These are phyloP conservation scores for Hypotaenidia philippensis DNA, from an alignment of 2,797 vertebrate genomes.

Conservation along the genomic window DNA sequence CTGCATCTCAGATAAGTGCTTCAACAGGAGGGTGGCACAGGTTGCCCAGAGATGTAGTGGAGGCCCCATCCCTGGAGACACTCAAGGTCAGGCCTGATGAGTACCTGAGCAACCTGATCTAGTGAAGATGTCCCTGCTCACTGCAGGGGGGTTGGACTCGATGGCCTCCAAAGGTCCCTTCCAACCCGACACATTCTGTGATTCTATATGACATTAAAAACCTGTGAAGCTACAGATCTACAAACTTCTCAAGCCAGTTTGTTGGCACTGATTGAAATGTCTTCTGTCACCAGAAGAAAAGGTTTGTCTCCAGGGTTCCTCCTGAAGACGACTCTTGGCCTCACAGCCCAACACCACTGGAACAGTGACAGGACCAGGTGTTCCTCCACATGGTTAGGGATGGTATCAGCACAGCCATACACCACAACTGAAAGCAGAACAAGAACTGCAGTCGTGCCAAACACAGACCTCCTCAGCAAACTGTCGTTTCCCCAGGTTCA, in stretches of 20 bases:
- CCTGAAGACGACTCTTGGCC: neutral
- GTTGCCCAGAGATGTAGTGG: too few species aligned
- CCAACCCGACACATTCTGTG: too few species aligned
- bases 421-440: neutral
- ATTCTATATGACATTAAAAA: too few species aligned
- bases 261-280: neutral
- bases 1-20: too few species aligned
- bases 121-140: too few species aligned
- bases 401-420: constrained; percentile 6
- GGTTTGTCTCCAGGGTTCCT: neutral
- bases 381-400: neutral
- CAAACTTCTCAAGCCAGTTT: neutral
- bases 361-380: neutral
- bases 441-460: neutral
- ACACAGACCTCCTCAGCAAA: neutral
- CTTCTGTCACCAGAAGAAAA: neutral
- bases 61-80: too few species aligned
- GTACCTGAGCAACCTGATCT: too few species aligned
- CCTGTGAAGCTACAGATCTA: neutral
- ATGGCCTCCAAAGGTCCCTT: too few species aligned
- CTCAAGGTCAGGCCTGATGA: too few species aligned
- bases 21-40: too few species aligned
- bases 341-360: neutral
- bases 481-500: neutral
- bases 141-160: too few species aligned